Evolutionary conservation across 2,113 vertebrate species (phyloP).

Genomic region (Camelus bactrianus): DNA sequence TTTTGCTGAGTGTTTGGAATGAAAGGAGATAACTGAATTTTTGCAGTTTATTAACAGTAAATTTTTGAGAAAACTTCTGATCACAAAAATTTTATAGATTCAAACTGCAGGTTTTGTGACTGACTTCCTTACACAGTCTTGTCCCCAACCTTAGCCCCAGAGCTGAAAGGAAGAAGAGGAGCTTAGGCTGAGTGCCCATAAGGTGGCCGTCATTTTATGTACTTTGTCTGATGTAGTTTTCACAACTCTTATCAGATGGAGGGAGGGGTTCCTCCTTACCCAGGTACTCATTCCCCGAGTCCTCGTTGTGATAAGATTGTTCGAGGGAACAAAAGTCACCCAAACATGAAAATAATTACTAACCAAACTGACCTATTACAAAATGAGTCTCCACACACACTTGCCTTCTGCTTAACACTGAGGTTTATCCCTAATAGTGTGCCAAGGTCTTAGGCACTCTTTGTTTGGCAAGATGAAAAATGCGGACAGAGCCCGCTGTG

Average conservation of each 20-base stretch:
- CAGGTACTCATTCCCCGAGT: neutral
- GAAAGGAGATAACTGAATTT: neutral
- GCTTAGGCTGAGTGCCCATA: neutral
- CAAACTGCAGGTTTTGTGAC: conserved; percentile 25
- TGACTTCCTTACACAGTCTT: neutral
- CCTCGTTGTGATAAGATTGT: neutral
- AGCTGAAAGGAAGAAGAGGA: conserved; percentile 22
- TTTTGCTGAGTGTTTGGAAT: neutral
- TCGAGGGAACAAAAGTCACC: neutral
- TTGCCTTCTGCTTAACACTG: neutral
- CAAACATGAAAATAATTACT: conserved; percentile 34
- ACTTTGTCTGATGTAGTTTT: neutral
- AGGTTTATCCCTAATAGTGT: neutral
- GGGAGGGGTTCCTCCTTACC: neutral
- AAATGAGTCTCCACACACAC: neutral
- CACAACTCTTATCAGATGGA: neutral
- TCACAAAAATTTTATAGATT: conserved; percentile 28
- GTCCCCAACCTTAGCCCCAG: neutral
- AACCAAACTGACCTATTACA: neutral
- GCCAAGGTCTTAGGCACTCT: neutral
- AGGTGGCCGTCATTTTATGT: neutral
- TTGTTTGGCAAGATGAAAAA: neutral
- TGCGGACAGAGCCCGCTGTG: neutral
- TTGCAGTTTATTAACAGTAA: neutral
- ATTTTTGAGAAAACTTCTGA: conserved; percentile 14